These are phyloP conservation scores for Trissonchulus sp. DNA, from an alignment of 2,888 invertebrate genomes.

Conservation along the genomic window DNA sequence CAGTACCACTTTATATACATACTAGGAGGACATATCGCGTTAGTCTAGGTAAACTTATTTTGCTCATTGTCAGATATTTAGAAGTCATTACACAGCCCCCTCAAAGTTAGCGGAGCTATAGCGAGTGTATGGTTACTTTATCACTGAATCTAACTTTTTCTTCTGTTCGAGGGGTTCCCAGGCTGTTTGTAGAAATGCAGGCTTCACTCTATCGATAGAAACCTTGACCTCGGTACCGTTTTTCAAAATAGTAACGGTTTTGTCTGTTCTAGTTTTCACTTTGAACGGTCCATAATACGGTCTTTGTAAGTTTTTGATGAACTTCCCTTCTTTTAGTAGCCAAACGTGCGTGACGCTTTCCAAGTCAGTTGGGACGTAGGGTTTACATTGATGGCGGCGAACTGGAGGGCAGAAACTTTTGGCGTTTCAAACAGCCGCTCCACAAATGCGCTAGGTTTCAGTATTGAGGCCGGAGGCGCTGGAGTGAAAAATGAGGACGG, in stretches of 20 bases:
- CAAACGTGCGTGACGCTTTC: not conserved
- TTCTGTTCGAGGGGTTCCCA: not conserved
- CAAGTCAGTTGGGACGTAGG: slow-evolving; percentile 3
- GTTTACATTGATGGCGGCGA: no score
- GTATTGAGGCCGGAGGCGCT: not conserved
- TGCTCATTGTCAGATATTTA: no score
- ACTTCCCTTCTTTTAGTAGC: not conserved
- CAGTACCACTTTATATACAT: no score
- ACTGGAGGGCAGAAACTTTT: not conserved
- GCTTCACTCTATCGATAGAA: not conserved
- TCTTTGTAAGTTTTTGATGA: not conserved
- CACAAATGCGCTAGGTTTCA: slow-evolving; percentile 4
- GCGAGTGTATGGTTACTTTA: not conserved
- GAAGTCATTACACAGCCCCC: not conserved
- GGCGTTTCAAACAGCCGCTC: not conserved
- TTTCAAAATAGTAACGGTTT: slow-evolving; percentile 12
- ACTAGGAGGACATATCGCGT: no score
- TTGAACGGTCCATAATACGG: slow-evolving; percentile 11
- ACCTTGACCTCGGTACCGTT: not conserved
- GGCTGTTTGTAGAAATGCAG: not conserved
- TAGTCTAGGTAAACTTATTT: no score
- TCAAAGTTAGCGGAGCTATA: slow-evolving; percentile 4
- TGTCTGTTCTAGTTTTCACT: not conserved
- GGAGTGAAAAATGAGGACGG: not conserved
- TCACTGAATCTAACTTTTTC: not conserved